phyloP scores from a whole-genome alignment of 2,888 invertebrate species.

The Drosophila greeni region DNA sequence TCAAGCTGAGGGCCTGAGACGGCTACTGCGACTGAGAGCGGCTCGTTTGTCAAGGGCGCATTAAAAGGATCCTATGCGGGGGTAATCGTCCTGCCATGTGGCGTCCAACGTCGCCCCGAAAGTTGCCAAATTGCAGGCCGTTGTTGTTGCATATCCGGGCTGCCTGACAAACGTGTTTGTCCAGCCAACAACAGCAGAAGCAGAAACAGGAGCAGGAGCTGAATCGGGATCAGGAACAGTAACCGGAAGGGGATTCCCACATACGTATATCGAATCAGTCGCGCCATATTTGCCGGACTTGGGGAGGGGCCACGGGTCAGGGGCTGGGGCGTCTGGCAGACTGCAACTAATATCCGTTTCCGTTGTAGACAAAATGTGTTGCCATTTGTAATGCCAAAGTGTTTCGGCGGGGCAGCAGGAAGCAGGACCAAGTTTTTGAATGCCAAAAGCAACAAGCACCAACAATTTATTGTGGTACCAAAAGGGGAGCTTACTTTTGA shows the following conservation, averaged over 20 bases:
- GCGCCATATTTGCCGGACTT: conserved; percentile 38
- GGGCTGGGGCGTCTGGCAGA: conserved; percentile 34
- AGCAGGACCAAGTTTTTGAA: conserved; percentile 22
- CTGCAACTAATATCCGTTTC: conserved; percentile 77
- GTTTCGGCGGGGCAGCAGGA: conserved; percentile 51
- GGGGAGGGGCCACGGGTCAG: conserved; percentile 22
- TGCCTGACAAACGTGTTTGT: conserved; percentile 68
- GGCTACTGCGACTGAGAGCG: conserved; percentile 12
- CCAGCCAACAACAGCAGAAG: conserved; percentile 42
- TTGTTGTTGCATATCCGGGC: conserved; percentile 64
- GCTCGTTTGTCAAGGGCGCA: conserved; percentile 69
- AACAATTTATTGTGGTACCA: conserved; percentile 46
- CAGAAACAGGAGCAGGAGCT: conserved; percentile 17
- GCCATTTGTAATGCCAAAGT: conserved; percentile 75
- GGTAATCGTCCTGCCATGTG: conserved; percentile 56
- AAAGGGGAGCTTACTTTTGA: neutral
- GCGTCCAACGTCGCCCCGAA: conserved; percentile 53
- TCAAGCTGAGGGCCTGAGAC: conserved; percentile 20
- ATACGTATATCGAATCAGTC: conserved; percentile 49
- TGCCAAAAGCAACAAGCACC: conserved; percentile 44
- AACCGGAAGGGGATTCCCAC: conserved; percentile 22
- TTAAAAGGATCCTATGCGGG: conserved; percentile 51
- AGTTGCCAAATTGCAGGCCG: conserved; percentile 67
- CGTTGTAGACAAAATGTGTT: conserved; percentile 76
- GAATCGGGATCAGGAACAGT: conserved; percentile 11